A percentile compares a stretch with the other conserved stretches of the same genome.
Conservation (phyloP, 37 sponge, comb jelly and placozoan genomes). For the Tethya wilhelma region DNA sequence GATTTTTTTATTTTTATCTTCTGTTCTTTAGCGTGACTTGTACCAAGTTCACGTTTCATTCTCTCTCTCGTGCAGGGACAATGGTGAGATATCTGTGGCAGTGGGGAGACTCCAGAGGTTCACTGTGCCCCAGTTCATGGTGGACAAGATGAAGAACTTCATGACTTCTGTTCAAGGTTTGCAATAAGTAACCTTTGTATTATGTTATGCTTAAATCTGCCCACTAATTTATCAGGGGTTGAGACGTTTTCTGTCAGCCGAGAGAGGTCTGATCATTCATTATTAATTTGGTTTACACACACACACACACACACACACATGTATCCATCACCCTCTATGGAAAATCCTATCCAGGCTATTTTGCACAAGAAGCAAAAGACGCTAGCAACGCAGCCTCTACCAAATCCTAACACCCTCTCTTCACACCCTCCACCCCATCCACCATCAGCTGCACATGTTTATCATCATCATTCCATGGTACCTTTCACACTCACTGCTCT, state of each 20-base stretch:
- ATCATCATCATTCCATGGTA: no score
- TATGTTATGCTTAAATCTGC: no score
- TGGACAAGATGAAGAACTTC: conserved; percentile 73
- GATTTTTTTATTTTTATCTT: no score
- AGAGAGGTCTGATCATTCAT: not conserved
- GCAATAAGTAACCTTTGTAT: no score
- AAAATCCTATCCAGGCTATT: conserved; percentile 62
- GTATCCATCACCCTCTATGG: no score
- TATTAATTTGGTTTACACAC: not conserved
- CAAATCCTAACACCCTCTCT: not conserved
- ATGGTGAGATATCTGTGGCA: conserved; percentile 30
- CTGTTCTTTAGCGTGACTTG: no score
- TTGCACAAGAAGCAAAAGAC: conserved; percentile 37
- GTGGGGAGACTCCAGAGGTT: conserved; percentile 65
- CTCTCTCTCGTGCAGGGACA: no score
- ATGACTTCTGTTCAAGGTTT: conserved; percentile 72
- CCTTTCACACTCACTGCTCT: not conserved
- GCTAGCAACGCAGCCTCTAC: not conserved
- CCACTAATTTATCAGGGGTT: no score
- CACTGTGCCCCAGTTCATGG: conserved; percentile 75
- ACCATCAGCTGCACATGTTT: not conserved
- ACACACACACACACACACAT: no score
- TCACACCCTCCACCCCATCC: not conserved
- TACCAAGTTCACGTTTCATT: no score
- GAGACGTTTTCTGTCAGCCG: no score